Conservation (phyloP, 2,888 invertebrate genomes). For the Selenia dentaria region DNA sequence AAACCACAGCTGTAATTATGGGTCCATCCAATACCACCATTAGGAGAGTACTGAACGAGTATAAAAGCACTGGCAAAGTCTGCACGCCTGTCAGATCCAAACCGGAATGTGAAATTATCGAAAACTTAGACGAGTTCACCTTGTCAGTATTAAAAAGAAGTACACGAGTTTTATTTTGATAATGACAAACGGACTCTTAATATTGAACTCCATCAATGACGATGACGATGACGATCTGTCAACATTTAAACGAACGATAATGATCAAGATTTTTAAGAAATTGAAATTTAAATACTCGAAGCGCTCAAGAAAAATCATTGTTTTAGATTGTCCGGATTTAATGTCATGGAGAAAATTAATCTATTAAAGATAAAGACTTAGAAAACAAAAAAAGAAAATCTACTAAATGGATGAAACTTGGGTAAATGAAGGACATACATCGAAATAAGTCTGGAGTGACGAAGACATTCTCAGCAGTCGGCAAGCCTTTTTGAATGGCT, state of each 20-base stretch:
- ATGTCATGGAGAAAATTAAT: not conserved
- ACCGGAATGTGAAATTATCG: not conserved
- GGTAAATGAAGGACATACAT: not conserved
- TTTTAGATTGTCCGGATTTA: not conserved
- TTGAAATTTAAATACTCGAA: not conserved
- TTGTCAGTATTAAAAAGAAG: not conserved
- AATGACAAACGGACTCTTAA: not conserved
- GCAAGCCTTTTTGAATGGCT: constrained; percentile 1
- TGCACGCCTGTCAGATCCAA: not conserved
- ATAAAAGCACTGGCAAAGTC: not conserved
- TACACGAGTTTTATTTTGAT: not conserved
- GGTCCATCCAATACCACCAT: not conserved
- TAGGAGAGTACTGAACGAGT: not conserved
- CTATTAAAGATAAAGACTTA: not conserved
- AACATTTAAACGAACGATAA: not conserved
- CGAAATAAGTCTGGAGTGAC: not conserved
- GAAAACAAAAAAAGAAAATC: not conserved
- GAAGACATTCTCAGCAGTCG: not conserved
- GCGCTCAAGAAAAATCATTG: not conserved
- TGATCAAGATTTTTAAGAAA: not conserved
- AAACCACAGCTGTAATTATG: not conserved
- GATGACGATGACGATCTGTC: not conserved
- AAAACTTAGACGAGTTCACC: not conserved
- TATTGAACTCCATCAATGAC: not conserved
- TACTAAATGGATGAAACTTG: not conserved